Conservation (phyloP, 2,888 invertebrate species). For the Rotaria socialis region DNA sequence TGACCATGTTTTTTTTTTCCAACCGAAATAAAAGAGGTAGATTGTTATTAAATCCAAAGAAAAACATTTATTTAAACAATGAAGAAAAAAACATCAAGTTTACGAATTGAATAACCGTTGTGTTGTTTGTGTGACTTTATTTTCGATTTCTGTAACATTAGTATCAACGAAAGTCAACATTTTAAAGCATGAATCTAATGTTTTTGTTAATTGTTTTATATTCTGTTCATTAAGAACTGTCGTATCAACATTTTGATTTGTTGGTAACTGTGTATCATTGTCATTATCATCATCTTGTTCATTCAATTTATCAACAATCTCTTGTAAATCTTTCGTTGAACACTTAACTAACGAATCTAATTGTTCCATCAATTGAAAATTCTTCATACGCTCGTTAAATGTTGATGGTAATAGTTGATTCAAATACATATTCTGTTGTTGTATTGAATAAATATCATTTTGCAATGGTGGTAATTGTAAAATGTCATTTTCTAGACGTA, state of each 20-base stretch:
- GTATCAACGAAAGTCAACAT: not conserved
- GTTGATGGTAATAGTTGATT: conserved; percentile 24
- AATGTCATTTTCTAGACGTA: not conserved
- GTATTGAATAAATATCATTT: not conserved
- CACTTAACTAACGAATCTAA: conserved; percentile 13
- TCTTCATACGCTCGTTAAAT: conserved; percentile 29
- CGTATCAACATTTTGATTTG: not conserved
- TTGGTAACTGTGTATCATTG: not conserved
- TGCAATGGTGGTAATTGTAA: conserved; percentile 7
- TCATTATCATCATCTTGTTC: conserved; percentile 14
- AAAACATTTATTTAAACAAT: not conserved
- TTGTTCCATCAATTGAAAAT: conserved; percentile 17
- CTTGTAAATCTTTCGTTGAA: conserved; percentile 33
- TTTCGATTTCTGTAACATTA: conserved; percentile 25
- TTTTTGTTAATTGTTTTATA: conserved; percentile 35
- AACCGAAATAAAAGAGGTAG: not conserved
- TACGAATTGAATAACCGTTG: conserved; percentile 2
- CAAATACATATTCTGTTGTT: not conserved
- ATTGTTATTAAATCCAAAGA: not conserved
- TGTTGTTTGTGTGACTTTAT: conserved; percentile 30
- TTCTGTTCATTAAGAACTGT: not conserved
- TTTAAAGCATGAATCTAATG: conserved; percentile 33
- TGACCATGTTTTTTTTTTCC: no score
- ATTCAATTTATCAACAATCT: conserved; percentile 34
- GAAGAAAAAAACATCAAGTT: not conserved